Evolutionary conservation across 2,888 invertebrate species (phyloP), one percentile per base, ranked within the genome.

Genomic region (Platycheirus rosarum): DNA sequence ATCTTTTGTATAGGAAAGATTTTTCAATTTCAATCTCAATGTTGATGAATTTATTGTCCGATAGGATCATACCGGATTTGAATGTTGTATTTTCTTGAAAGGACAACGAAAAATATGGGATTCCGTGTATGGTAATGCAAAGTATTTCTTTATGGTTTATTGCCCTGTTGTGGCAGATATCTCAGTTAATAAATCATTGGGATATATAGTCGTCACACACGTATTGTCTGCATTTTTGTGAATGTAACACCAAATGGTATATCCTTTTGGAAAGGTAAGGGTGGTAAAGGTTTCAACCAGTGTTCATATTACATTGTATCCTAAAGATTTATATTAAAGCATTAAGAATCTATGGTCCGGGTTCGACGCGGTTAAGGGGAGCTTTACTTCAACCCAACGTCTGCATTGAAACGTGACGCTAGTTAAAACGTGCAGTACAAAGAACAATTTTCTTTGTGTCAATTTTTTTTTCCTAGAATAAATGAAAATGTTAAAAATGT

Each of bases 21-120:
- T 20, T 37, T 53, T 53, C 18, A 35, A 53, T 53, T 35, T 53
- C 20, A 53, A 53, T 20, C 18, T 2, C 9, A 51, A 53, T 53
- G 18, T 53, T 35, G 20, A 37, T 53, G 8, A 53, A 53, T 37
- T 37, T 53, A 37, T 16, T 29, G 11, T 51, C 14, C n/a, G 18
- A 53, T 20, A 20, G 53, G 53, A 35, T 35, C n/a, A 53, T n/a
- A 20, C 16, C 20, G 4, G 13, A 53, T 53, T 51, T 13, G 14
- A 53, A 53, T 53, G 35, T 53, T 32, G 3, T 9, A 2, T 35
- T 1, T 0, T 18, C 1, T 11, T 6, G 16, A 29, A 51, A n/a
- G n/a, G n/a, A n/a, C n/a, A n/a, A n/a, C n/a, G n/a, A n/a, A 16
- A 16, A 48, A 11, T 48, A 8, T 49, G 1, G 8, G 14, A 29